Percentiles rank a stretch among this genome's conserved stretches.
Evolutionary conservation across 2,113 vertebrate species (phyloP).

Genomic region (Aepyceros melampus): DNA sequence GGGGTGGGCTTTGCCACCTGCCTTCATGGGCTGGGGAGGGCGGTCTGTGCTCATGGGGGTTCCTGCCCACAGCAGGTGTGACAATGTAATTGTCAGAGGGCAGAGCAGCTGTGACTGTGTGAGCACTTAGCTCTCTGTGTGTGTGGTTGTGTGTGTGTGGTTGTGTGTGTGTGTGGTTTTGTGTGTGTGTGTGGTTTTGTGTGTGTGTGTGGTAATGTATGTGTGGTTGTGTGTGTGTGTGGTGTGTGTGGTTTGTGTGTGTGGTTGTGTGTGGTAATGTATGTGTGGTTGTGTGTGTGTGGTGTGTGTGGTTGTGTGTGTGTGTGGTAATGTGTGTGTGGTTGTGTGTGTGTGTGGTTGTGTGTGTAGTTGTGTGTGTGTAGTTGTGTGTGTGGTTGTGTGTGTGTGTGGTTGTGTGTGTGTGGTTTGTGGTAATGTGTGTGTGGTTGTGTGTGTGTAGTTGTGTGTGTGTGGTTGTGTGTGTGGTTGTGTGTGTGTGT

Average conservation of each 20-base stretch:
- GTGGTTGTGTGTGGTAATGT: neutral
- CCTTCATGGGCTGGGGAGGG: rapidly evolving
- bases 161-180: rapidly evolving
- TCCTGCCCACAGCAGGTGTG: neutral
- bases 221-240: no score
- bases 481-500: no score
- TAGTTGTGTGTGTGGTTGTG: rapidly evolving
- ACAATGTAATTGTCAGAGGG: rapidly evolving
- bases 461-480: neutral
- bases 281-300: rapidly evolving
- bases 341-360: neutral
- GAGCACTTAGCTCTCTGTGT: neutral
- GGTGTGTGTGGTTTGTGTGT: no score
- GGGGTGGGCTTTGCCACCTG: rapidly evolving
- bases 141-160: neutral
- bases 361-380: no score
- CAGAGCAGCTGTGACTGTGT: rapidly evolving
- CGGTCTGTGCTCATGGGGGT: rapidly evolving
- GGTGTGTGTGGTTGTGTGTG: no score
- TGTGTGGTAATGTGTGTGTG: no score
- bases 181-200: neutral
- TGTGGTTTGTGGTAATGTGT: no score
- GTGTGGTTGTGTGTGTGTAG: no score
- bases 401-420: no score
- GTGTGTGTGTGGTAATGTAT: no score